Percentiles rank a stretch among this genome's conserved stretches.
phyloP scores from a whole-genome alignment of 2,113 vertebrate species.

The Argyrosomus japonicus region DNA sequence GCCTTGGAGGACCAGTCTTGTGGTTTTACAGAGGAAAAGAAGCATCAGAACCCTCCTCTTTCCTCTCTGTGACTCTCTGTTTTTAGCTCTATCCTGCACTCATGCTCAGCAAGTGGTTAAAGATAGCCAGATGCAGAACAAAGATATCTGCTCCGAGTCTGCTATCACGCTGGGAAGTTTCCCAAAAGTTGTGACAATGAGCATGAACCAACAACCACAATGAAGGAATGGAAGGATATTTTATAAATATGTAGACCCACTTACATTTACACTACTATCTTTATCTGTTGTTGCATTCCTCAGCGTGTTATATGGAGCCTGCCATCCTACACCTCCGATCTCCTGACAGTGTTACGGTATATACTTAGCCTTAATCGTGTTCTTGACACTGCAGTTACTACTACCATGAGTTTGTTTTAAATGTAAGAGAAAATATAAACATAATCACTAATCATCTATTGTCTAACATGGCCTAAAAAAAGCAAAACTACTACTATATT shows the following conservation, averaged over 20 bases:
- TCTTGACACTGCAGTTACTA: too few relatives aligned
- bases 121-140: constrained; percentile 54
- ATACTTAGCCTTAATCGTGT: neutral
- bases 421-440: neutral
- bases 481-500: constrained; percentile 20
- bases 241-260: too few relatives aligned
- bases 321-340: neutral
- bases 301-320: neutral
- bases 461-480: neutral
- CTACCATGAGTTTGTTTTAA: neutral
- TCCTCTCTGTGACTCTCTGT: constrained; percentile 43
- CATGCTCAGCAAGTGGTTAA: constrained; percentile 40
- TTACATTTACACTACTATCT: neutral
- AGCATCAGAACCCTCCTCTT: constrained; percentile 56
- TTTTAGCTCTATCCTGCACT: constrained; percentile 51
- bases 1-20: constrained; percentile 12
- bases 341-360: neutral
- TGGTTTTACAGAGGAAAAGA: constrained; percentile 61
- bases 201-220: constrained; percentile 15
- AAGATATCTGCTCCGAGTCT: constrained; percentile 32
- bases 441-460: neutral
- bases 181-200: constrained; percentile 4
- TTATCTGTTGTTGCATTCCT: too few relatives aligned
- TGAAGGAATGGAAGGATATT: too few relatives aligned
- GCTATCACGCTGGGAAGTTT: constrained; percentile 26